A percentile compares a stretch with the other conserved stretches of the same genome.
phyloP scores from a whole-genome alignment of 2,113 vertebrate genomes.

The Aviceda subcristata region DNA sequence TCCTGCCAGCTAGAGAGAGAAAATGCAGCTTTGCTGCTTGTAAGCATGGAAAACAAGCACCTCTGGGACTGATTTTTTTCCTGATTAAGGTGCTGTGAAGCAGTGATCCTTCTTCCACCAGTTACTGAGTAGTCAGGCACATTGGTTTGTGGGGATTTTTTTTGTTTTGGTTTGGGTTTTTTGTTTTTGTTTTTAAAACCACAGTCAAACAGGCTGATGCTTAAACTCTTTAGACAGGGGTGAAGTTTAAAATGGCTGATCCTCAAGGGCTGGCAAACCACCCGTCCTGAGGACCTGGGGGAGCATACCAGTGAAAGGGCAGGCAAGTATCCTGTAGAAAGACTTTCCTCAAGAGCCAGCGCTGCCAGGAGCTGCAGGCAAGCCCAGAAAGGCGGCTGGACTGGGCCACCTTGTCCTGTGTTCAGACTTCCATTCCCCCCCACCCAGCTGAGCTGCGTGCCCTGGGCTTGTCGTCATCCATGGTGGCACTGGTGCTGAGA shows the following conservation, averaged over 20 bases:
- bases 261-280: neutral
- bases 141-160: neutral
- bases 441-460: neutral
- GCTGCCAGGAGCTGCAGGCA: neutral
- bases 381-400: neutral
- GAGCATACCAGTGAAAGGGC: neutral
- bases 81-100: neutral
- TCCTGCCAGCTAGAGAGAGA: slow-evolving; percentile 22
- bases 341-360: neutral
- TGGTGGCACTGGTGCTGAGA: neutral
- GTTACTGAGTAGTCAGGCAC: neutral
- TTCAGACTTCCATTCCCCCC: neutral
- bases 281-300: neutral
- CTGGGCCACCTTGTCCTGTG: neutral
- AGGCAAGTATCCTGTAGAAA: neutral
- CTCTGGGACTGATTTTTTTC: neutral
- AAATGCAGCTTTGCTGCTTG: neutral
- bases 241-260: neutral
- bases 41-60: neutral
- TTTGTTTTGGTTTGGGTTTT: neutral
- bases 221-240: neutral
- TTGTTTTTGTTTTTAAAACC: neutral
- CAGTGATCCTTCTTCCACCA: neutral
- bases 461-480: accelerated
- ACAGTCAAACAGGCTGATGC: neutral